Conservation (phyloP, 2,888 invertebrate genomes). For the Lasioglossum vierecki region DNA sequence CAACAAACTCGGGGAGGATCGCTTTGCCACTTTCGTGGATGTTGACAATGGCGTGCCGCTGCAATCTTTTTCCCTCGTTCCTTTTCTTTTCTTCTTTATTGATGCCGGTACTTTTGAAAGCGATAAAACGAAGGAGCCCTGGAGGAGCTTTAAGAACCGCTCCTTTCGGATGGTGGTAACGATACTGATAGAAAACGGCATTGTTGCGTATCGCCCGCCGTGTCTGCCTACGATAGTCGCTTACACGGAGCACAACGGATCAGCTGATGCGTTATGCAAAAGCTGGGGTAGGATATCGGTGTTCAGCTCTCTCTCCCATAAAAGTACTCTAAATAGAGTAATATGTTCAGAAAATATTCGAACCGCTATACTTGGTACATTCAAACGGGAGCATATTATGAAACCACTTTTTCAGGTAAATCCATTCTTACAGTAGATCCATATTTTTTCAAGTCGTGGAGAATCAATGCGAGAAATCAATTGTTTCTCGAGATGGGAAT, state of each 20-base stretch:
- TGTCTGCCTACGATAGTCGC: slow-evolving; percentile 16
- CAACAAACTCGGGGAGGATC: slow-evolving; percentile 45
- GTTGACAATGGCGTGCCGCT: slow-evolving; percentile 54
- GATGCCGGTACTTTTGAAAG: slow-evolving; percentile 34
- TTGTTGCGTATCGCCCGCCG: slow-evolving; percentile 8
- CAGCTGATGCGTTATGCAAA: slow-evolving; percentile 13
- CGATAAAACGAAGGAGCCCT: slow-evolving; percentile 39
- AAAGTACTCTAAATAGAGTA: not conserved
- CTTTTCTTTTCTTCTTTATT: slow-evolving; percentile 25
- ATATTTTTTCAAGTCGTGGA: too few relatives aligned
- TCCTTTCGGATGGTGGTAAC: not conserved
- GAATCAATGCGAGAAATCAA: not conserved
- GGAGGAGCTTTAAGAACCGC: slow-evolving; percentile 47
- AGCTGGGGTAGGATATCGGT: not conserved
- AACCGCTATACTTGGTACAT: not conserved
- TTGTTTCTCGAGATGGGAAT: not conserved
- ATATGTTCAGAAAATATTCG: not conserved
- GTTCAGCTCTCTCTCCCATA: not conserved
- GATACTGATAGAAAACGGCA: slow-evolving; percentile 18
- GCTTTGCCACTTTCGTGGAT: slow-evolving; percentile 34
- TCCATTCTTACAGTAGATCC: not conserved
- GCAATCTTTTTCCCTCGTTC: slow-evolving; percentile 29
- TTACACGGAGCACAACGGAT: slow-evolving; percentile 8
- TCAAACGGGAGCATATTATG: not conserved
- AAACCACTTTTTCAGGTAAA: not conserved